phyloP scores from a whole-genome alignment of 1,140 invertebrate genomes.

The Neelides sp. region DNA sequence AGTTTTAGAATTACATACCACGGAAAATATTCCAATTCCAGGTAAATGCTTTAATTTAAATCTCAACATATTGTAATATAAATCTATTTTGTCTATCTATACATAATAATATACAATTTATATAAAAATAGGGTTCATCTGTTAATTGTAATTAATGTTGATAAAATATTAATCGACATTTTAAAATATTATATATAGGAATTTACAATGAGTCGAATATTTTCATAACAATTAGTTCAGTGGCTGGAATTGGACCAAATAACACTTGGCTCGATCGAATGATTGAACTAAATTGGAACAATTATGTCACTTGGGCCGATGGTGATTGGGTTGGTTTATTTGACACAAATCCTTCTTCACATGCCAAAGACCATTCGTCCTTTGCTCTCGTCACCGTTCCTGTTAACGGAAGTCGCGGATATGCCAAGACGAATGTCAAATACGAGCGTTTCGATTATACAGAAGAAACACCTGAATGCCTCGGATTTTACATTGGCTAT shows the following conservation, averaged over 20 bases:
- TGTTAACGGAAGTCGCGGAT: constrained; percentile 4
- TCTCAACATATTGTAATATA: no score
- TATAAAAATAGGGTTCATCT: no score
- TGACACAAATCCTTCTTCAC: constrained; percentile 4
- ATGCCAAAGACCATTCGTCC: background rate
- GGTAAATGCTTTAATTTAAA: no score
- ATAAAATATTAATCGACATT: no score
- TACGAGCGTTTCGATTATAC: constrained; percentile 5
- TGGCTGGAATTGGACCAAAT: constrained; percentile 4
- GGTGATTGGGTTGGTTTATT: constrained; percentile 23
- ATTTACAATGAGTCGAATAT: constrained; percentile 12
- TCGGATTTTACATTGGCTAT: constrained; percentile 35
- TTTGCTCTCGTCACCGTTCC: background rate
- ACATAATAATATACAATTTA: no score
- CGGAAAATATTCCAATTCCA: no score
- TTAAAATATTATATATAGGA: no score
- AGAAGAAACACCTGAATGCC: constrained; percentile 31
- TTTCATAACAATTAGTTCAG: constrained; percentile 15
- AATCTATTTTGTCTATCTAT: no score
- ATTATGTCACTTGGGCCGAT: constrained; percentile 3
- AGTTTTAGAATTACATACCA: no score
- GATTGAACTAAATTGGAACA: constrained; percentile 23
- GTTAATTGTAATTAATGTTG: no score
- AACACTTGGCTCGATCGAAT: background rate
- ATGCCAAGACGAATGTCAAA: constrained; percentile 6